Evolutionary conservation across 1,140 invertebrate genomes (phyloP).

Genomic region (Orius insidiosus): DNA sequence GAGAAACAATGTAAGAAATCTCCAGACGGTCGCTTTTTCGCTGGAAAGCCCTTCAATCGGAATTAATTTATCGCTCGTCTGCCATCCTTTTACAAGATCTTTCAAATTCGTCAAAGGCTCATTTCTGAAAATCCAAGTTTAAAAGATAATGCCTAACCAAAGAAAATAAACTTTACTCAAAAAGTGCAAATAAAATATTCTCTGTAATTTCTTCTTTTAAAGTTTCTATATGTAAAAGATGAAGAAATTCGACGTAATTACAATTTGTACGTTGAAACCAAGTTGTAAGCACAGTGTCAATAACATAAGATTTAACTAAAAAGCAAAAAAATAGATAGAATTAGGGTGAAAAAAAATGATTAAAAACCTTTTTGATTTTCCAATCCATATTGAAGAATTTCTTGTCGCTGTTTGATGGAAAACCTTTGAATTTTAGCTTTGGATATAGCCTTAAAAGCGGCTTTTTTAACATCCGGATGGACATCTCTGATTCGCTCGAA

Average conservation of each 20-base stretch:
- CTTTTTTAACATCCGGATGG: slow-evolving; percentile 51
- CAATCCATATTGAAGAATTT: slow-evolving; percentile 43
- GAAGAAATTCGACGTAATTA: slow-evolving; percentile 37
- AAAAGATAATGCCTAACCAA: background rate
- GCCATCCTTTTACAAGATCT: background rate
- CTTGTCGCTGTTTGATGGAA: slow-evolving; percentile 46
- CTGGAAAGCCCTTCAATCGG: slow-evolving; percentile 8
- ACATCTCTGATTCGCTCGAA: slow-evolving; percentile 53
- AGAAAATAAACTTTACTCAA: slow-evolving; percentile 5
- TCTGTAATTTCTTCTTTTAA: slow-evolving; percentile 7
- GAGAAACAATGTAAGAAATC: no score
- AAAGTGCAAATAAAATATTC: slow-evolving; percentile 1
- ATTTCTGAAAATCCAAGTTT: background rate
- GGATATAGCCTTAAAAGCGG: slow-evolving; percentile 52
- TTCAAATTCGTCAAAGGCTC: background rate
- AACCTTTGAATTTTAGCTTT: slow-evolving; percentile 45
- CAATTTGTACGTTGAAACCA: slow-evolving; percentile 45
- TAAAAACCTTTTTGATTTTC: slow-evolving; percentile 36
- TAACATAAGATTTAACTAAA: slow-evolving; percentile 26
- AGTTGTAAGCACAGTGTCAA: slow-evolving; percentile 33
- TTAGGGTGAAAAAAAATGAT: no score
- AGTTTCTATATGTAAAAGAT: slow-evolving; percentile 21
- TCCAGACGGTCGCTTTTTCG: slow-evolving; percentile 13
- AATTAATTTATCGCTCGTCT: slow-evolving; percentile 11
- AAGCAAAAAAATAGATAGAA: no score